Evolutionary conservation across 2,797 vertebrate species (phyloP), one percentile per base, ranked within the genome.

Genomic region (Xerus rutilus): DNA sequence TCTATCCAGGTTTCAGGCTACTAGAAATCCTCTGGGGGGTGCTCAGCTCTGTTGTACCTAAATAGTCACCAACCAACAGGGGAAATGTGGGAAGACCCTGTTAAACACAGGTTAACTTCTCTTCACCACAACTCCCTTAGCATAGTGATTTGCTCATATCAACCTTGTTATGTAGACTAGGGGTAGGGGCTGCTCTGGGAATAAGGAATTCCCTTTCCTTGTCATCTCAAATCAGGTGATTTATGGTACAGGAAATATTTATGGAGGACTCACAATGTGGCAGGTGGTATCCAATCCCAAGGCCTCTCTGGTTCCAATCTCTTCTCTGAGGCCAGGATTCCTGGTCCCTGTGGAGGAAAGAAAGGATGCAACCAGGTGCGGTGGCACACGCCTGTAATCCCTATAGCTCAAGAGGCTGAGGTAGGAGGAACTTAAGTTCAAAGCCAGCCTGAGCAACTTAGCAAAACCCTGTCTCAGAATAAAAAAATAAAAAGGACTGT

Each of bases 41-140:
- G 18, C 28, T 90, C 52, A 67, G 35, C 32, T 95, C 69, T 21
- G 17, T 49, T 52, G 10, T 72, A 11, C 74, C 79, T 93, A 74
- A 86, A 28, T 76, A 77, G 67, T 91, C 52, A 49, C 52, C n/a
- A 57, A 15, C 54, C 8, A 25, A 59, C 57, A 35, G 78, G 25
- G 8, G 5, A 74, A 43, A 28, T n/a, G 76, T 49, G 25, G 67
- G 54, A 91, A 64, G n/a, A 81, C 35, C 23, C 21, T 67, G 35
- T 79, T 70, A 76, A 92, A n/a, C 65, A 64, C n/a, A 74, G 8
- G 59, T 77, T 85, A 78, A 64, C 70, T 70, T 94, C 83, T n/a
- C 23, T 91, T 89, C 30, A 79, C 28, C 35, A 49, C 39, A 49
- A 9, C 20, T 84, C 54, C 35, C 21, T 67, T 67, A 69, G 30